Conservation (phyloP, 2,888 invertebrate genomes). For the Troides oblongomaculatus region DNA sequence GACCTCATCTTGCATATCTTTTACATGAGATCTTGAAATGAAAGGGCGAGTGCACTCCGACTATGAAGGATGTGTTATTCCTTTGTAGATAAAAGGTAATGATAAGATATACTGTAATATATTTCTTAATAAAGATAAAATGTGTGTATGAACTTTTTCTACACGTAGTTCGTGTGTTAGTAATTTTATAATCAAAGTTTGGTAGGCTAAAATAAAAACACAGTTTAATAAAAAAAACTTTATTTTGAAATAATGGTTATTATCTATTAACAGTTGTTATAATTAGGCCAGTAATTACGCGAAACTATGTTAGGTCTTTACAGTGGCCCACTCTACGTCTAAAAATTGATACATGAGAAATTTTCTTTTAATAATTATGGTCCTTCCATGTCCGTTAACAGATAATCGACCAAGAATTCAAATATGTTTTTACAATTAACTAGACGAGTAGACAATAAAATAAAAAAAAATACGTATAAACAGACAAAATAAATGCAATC, state of each 20-base stretch:
- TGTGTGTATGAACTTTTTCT: too few relatives aligned
- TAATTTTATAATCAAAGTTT: background rate
- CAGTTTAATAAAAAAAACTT: conserved; percentile 61
- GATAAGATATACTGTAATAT: too few relatives aligned
- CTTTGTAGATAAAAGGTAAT: too few relatives aligned
- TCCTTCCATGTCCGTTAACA: conserved; percentile 60
- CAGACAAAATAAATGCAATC: conserved; percentile 78
- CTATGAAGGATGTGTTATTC: too few relatives aligned
- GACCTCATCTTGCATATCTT: too few relatives aligned
- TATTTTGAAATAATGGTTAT: conserved; percentile 79
- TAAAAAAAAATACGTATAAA: conserved; percentile 64
- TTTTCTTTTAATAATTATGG: conserved; percentile 34
- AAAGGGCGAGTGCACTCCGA: too few relatives aligned
- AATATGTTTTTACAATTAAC: conserved; percentile 55
- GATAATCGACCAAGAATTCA: conserved; percentile 76
- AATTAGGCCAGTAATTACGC: conserved; percentile 73
- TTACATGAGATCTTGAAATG: too few relatives aligned
- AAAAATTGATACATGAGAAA: conserved; percentile 38
- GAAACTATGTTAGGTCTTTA: conserved; percentile 64
- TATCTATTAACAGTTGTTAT: conserved; percentile 78
- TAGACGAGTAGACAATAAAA: conserved; percentile 73
- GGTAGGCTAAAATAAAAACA: conserved; percentile 23
- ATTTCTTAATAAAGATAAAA: too few relatives aligned
- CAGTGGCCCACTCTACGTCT: conserved; percentile 67
- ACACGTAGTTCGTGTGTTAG: too few relatives aligned